Conservation (phyloP, 2,113 vertebrate genomes). For the Atlantisia rogersi region DNA sequence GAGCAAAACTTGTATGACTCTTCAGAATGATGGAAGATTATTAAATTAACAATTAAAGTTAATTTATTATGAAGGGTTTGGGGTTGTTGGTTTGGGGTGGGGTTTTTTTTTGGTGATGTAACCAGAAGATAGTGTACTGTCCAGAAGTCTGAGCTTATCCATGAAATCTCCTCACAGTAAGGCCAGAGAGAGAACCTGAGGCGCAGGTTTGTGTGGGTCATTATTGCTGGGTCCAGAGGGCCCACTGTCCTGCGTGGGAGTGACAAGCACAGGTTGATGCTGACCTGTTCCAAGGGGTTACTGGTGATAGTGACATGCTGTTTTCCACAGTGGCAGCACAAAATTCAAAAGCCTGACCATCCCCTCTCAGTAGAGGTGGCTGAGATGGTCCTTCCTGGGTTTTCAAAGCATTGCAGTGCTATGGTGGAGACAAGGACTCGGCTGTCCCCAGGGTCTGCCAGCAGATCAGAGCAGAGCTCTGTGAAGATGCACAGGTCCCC, state of each 20-base stretch:
- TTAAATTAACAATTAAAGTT: background rate
- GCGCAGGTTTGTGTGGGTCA: background rate
- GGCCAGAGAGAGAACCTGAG: background rate
- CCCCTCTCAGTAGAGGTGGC: background rate
- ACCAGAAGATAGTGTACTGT: background rate
- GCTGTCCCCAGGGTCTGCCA: background rate
- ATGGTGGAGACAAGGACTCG: background rate
- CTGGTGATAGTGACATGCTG: fast-evolving
- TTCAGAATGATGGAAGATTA: background rate
- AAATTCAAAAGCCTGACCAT: background rate
- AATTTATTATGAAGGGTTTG: background rate
- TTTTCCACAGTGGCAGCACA: background rate
- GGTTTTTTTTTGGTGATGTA: background rate
- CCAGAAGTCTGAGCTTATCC: background rate
- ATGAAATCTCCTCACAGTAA: background rate
- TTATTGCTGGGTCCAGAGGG: background rate
- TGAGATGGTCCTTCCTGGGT: background rate
- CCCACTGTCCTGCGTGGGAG: background rate
- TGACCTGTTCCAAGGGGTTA: background rate
- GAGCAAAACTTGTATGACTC: background rate
- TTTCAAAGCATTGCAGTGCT: background rate
- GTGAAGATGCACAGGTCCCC: background rate
- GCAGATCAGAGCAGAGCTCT: background rate
- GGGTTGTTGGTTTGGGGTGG: too few species aligned
- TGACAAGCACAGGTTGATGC: background rate